A percentile compares a stretch with the other conserved stretches of the same genome.
phyloP scores from a whole-genome alignment of 2,888 invertebrate species.

The Pristionchus arcanus region DNA sequence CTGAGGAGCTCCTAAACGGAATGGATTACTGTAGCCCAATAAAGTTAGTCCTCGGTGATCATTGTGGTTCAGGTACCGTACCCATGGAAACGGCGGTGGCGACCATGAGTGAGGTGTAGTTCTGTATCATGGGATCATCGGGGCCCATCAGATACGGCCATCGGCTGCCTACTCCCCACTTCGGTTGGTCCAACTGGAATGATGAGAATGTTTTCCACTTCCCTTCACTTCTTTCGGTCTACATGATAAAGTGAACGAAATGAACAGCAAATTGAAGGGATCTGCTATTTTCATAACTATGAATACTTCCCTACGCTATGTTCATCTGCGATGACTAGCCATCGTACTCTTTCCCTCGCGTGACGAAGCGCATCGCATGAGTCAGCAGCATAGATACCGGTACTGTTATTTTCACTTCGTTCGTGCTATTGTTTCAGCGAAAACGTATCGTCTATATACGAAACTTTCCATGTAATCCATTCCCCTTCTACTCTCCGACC shows the following conservation, averaged over 20 bases:
- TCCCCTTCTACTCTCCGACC: too few relatives aligned
- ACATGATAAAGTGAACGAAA: too few relatives aligned
- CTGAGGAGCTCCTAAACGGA: slow-evolving; percentile 66
- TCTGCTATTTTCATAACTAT: neutral
- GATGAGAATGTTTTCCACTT: neutral
- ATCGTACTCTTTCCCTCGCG: neutral
- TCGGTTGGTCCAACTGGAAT: slow-evolving; percentile 73
- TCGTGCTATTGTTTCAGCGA: neutral
- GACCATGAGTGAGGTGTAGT: slow-evolving; percentile 75
- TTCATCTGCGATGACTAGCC: neutral
- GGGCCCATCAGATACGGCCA: slow-evolving; percentile 73
- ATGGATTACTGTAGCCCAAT: neutral
- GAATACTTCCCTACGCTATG: too few relatives aligned
- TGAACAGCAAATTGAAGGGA: neutral
- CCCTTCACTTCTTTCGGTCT: neutral
- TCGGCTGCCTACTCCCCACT: slow-evolving; percentile 74
- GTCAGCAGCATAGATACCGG: neutral
- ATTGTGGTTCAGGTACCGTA: neutral
- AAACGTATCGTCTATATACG: too few relatives aligned
- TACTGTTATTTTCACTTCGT: neutral
- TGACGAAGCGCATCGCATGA: neutral
- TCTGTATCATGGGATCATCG: slow-evolving; percentile 74
- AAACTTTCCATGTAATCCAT: too few relatives aligned
- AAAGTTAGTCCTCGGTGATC: neutral
- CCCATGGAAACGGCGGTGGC: slow-evolving; percentile 69